These are phyloP conservation scores for Ceryle rudis DNA, from an alignment of 2,797 vertebrate genomes.

Conservation along the genomic window DNA sequence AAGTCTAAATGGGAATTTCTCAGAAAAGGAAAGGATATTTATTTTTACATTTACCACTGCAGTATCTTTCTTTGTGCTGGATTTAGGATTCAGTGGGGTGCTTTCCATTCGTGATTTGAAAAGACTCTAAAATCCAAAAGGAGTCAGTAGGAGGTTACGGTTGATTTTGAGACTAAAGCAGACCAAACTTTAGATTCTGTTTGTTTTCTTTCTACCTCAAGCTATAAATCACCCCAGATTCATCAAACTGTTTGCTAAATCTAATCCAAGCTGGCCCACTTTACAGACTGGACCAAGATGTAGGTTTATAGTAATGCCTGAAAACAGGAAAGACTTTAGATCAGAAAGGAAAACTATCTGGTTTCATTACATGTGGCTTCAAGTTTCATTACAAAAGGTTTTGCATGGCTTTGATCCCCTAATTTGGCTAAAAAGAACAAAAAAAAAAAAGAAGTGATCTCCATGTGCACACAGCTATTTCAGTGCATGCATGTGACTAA, in stretches of 20 bases:
- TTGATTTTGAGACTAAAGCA: conserved; percentile 9
- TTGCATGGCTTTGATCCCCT: conserved; percentile 59
- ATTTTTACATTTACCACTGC: background rate
- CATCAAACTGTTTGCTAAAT: conserved; percentile 59
- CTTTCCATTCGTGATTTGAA: conserved; percentile 11
- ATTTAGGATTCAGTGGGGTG: background rate
- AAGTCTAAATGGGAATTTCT: conserved; percentile 13
- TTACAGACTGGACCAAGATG: conserved; percentile 38
- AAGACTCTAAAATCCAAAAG: background rate
- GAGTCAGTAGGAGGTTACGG: conserved; percentile 6
- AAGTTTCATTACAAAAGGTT: conserved; percentile 61
- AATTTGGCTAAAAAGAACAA: conserved; percentile 40
- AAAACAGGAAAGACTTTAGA: conserved; percentile 68
- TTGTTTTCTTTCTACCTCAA: conserved; percentile 56
- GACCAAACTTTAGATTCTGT: background rate
- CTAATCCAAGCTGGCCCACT: conserved; percentile 52
- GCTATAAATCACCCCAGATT: conserved; percentile 51
- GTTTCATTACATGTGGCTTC: conserved; percentile 68
- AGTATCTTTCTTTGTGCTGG: background rate
- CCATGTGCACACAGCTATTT: background rate
- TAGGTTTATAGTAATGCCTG: conserved; percentile 63
- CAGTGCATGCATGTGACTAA: background rate
- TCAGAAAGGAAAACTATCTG: conserved; percentile 63
- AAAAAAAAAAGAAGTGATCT: background rate
- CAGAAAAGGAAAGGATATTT: background rate